A percentile compares a stretch with the other conserved stretches of the same genome.
Conservation (phyloP, 2,888 invertebrate genomes). For the Rotaria socialis region DNA sequence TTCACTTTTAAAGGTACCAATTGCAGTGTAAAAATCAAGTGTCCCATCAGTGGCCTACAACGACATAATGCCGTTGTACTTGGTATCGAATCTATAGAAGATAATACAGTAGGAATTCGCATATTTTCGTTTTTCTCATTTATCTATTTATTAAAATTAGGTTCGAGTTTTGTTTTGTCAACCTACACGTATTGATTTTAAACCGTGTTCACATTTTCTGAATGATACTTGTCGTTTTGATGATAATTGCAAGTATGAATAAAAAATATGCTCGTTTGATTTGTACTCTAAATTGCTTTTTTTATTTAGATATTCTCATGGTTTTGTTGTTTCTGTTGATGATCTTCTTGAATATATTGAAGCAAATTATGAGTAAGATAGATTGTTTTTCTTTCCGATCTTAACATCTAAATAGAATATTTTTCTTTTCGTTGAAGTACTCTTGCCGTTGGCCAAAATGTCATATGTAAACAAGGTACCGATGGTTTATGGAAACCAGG, state of each 20-base stretch:
- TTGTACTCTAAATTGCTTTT: too few species aligned
- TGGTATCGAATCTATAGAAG: conserved; percentile 34
- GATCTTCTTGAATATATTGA: conserved; percentile 41
- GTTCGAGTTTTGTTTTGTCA: conserved; percentile 44
- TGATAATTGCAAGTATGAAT: conserved; percentile 39
- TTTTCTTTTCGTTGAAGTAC: background rate
- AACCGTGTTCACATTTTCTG: conserved; percentile 42
- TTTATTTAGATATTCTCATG: conserved; percentile 36
- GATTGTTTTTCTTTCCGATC: background rate
- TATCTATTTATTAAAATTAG: background rate
- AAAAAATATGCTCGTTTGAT: too few species aligned
- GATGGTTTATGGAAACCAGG: conserved; percentile 43
- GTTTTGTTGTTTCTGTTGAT: conserved; percentile 16
- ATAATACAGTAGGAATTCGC: conserved; percentile 35
- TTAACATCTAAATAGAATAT: background rate
- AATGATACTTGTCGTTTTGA: conserved; percentile 42
- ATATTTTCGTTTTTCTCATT: background rate
- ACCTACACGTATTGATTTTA: conserved; percentile 40
- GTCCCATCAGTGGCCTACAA: conserved; percentile 37
- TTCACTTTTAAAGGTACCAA: background rate
- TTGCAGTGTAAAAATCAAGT: conserved; percentile 41
- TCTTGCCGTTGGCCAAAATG: conserved; percentile 25
- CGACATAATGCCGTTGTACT: conserved; percentile 43
- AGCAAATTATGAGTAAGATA: conserved; percentile 39
- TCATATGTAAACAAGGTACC: conserved; percentile 37